Evolutionary conservation across 2,113 vertebrate species (phyloP).

Genomic region (Zapus hudsonius): DNA sequence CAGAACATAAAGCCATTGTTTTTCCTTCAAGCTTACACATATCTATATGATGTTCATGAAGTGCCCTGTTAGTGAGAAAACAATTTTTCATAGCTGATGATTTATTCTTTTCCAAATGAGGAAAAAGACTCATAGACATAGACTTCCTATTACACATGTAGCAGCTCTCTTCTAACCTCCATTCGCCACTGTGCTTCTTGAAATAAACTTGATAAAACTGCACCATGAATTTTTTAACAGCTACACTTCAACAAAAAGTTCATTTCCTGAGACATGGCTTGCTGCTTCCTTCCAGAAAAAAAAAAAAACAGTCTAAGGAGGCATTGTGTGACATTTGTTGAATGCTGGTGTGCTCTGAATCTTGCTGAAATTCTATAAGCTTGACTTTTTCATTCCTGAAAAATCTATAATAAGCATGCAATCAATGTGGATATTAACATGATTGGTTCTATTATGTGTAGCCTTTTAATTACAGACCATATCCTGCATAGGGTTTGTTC

Average conservation of each 20-base stretch:
- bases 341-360: background rate
- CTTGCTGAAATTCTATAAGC: background rate
- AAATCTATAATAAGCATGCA: background rate
- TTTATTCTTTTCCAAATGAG: conserved; percentile 60
- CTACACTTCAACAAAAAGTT: conserved; percentile 47
- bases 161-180: conserved; percentile 65
- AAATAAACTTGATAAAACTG: conserved; percentile 49
- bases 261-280: conserved; percentile 12
- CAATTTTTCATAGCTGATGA: conserved; percentile 54
- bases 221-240: background rate
- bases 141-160: conserved; percentile 53
- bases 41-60: conserved; percentile 18
- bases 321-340: background rate
- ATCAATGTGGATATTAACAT: background rate
- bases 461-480: background rate
- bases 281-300: background rate
- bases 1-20: background rate
- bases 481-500: background rate
- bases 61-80: conserved; percentile 49
- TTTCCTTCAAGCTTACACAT: background rate
- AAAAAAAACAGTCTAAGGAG: background rate
- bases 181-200: conserved; percentile 49
- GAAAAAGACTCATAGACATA: conserved; percentile 47
- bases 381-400: background rate
- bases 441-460: background rate